phyloP scores from a whole-genome alignment of 2,797 vertebrate species.

The Australoheros facetus region DNA sequence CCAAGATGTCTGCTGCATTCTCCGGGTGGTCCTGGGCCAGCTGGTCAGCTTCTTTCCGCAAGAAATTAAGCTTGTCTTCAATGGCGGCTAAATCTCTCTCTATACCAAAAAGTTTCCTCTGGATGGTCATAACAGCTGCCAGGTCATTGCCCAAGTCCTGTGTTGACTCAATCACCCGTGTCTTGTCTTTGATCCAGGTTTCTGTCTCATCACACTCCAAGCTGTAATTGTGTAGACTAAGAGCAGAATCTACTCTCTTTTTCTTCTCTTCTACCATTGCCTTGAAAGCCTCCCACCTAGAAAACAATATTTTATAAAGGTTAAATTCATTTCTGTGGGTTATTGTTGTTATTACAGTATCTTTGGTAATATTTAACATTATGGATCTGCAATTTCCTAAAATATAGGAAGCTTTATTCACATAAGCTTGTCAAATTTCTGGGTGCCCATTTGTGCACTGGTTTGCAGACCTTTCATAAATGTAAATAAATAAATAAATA shows the following conservation, averaged over 20 bases:
- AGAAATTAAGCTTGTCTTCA: slow-evolving; percentile 81
- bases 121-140: slow-evolving; percentile 91
- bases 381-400: not conserved
- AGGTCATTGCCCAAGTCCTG: slow-evolving; percentile 91
- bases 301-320: not conserved
- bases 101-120: slow-evolving; percentile 93
- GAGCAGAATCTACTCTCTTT: slow-evolving; percentile 85
- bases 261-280: slow-evolving; percentile 86
- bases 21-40: slow-evolving; percentile 87
- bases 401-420: not conserved
- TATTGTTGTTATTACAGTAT: not conserved
- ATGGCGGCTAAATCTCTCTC: slow-evolving; percentile 91
- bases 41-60: slow-evolving; percentile 83
- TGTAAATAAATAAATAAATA: not conserved
- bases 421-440: not conserved
- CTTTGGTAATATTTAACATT: not conserved
- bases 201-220: slow-evolving; percentile 93
- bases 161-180: slow-evolving; percentile 88
- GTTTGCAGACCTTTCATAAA: not conserved
- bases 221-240: slow-evolving; percentile 90
- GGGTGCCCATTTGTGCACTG: not conserved
- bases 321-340: not conserved
- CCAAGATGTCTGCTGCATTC: slow-evolving; percentile 80
- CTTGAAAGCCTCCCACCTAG: slow-evolving; percentile 92
- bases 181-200: slow-evolving; percentile 92